Base-by-base conservation (phyloP, 2,797 vertebrate species). In the Catharus ustulatus region DNA sequence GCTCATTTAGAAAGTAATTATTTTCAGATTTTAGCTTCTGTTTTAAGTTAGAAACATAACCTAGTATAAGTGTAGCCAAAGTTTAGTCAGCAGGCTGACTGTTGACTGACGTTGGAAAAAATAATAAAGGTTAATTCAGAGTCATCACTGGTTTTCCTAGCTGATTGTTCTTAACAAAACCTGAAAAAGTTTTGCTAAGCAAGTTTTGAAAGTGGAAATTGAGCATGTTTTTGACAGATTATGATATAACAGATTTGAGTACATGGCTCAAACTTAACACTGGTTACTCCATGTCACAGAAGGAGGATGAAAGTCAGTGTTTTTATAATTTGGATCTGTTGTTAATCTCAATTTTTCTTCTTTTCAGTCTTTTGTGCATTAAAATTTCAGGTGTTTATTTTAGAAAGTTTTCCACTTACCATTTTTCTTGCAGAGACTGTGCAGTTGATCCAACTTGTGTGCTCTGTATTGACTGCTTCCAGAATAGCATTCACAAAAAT, bases 391-490 rank as follows among this genome's bases (percentile, higher is more conserved):
- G 9, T 17, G 45, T 87, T 58, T 81, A n/a, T 76, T 89, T 62
- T 77, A 79, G 36, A 48, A 66, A 30, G 7, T 72, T 91, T 92
- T 91, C 36, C 67, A 66, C 49, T 97, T 81, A 81, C 40, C 8
- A 7, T 97, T 94, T 98, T 95, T 93, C 18, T 98, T 98, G 77
- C 98, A 99, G 99, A 96, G 99, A 99, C 93, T 99, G 99, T 98
- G 99, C 99, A 86, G 99, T 99, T 97, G 99, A 99, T 97, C 99
- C 99, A 88, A 99, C 99, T 13, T 99, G 99, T 98, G 99, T 99
- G 18, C 98, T 99, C 49, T 99, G 99, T 97, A 99, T 99, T 98
- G 98, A 99, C 97, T 99, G 99, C 97, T 99, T 99, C 98, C 99
- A 99, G 97, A 98, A 98, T 11, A 99, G 99, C 88, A 98, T 99